phyloP scores from a whole-genome alignment of 2,113 vertebrate genomes.

The Herpailurus yagouaroundi region DNA sequence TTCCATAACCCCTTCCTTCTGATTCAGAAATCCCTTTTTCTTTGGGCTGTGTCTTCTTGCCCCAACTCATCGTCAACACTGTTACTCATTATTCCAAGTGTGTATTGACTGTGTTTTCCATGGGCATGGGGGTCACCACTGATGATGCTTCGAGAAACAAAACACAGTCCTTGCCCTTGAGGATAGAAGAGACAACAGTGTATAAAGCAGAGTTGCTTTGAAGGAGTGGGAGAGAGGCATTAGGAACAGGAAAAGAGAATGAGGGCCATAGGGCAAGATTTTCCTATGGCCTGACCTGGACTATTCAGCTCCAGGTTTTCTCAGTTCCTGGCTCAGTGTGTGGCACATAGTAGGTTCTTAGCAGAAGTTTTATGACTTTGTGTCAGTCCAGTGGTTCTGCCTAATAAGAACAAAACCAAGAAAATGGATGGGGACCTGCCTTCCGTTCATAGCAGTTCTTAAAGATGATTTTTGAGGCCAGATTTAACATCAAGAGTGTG shows the following conservation, averaged over 20 bases:
- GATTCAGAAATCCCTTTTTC: constrained; percentile 28
- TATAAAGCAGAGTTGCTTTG: not conserved
- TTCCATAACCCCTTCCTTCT: constrained; percentile 36
- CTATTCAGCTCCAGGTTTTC: not conserved
- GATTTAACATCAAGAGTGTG: not conserved
- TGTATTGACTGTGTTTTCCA: not conserved
- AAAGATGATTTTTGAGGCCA: not conserved
- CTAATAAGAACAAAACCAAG: not conserved
- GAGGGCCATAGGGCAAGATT: not conserved
- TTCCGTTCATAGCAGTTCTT: not conserved
- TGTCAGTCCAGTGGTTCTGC: not conserved
- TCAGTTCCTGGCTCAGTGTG: not conserved
- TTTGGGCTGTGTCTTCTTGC: constrained; percentile 27
- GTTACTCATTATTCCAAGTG: not conserved
- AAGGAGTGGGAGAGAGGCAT: not conserved
- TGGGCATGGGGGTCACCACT: not conserved
- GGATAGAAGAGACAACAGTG: not conserved
- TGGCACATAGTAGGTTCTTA: not conserved
- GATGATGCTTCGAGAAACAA: not conserved
- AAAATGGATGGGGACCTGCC: not conserved
- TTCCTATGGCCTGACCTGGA: too few species aligned
- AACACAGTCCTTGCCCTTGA: not conserved
- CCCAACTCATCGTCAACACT: not conserved
- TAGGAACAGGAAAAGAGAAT: not conserved
- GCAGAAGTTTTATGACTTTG: not conserved